Conservation (phyloP, 2,888 invertebrate genomes). For the Drosophila gaucha region DNA sequence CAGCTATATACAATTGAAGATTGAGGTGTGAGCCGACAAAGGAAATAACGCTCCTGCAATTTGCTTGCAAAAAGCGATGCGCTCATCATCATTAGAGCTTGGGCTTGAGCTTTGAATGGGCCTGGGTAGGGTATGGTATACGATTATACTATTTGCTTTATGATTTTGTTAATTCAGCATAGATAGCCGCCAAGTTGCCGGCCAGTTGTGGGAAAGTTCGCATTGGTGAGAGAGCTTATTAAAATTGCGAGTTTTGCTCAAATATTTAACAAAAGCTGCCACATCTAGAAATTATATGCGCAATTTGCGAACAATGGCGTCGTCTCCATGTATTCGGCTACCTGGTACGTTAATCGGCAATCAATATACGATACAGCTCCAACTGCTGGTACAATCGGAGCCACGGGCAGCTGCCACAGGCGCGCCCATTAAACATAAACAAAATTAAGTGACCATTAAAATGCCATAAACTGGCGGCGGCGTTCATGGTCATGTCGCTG, state of each 20-base stretch:
- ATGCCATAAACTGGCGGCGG: constrained; percentile 85
- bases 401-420: constrained; percentile 68
- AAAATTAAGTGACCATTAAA: constrained; percentile 85
- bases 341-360: constrained; percentile 73
- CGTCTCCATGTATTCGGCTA: constrained; percentile 46
- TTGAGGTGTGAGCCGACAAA: constrained; percentile 79
- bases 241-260: constrained; percentile 62
- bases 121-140: constrained; percentile 9
- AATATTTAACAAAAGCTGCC: constrained; percentile 54
- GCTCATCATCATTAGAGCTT: constrained; percentile 78
- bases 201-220: constrained; percentile 52
- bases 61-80: constrained; percentile 79
- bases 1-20: constrained; percentile 53
- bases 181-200: constrained; percentile 21
- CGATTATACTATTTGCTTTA: constrained; percentile 73
- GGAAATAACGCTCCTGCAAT: constrained; percentile 77
- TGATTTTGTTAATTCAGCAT: constrained; percentile 76
- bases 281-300: constrained; percentile 69
- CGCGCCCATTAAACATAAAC: constrained; percentile 84
- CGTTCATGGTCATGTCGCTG: constrained; percentile 75
- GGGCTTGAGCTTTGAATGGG: constrained; percentile 17
- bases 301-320: constrained; percentile 74
- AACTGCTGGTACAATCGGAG: constrained; percentile 12
- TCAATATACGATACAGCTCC: constrained; percentile 59
- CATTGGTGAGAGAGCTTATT: constrained; percentile 63